Base-by-base conservation (phyloP, 2,797 vertebrate species). In the Pogonophryne albipinna region DNA sequence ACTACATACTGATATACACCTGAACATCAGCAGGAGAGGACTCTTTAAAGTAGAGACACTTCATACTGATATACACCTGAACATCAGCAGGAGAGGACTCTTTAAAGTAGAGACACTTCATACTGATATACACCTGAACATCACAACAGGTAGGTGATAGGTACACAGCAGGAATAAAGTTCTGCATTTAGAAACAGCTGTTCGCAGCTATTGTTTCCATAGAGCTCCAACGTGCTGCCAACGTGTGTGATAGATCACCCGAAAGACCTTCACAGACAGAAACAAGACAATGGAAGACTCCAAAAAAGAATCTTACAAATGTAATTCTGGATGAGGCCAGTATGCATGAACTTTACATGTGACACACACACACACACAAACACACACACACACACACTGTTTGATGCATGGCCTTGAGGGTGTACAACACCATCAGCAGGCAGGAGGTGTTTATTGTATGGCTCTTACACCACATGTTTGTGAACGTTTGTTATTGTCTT, bases 101-200 rank as follows among this genome's bases (percentile, higher is more conserved):
- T 23, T 23, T 27, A 23, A 23, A 23, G 23, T 23, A 23, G 23
- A 23, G 23, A 23, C 23, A 4, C 23, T 23, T 2, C 23, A 23
- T 23, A 3, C 23, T 23, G 23, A 23, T 3, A 23, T 23, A 27
- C 27, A 27, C 27, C 4, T 3, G 23, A 27, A 27, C 27, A 27
- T 5, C 4, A 0, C 0, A 27, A 27, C 23, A 38, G 34, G 34
- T 38, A 9, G 34, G 34, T 38, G 7, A 38, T 7, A 31, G 80
- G 77, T 76, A 74, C 66, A 65, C 27, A 42, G 47, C 65, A 67
- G 71, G 59, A 77, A 64, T 51, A 41, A 69, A 51, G 68, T 82
- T 50, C 79, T 80, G 59, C 68, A 78, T 88, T 87, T 87, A 85
- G 83, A 90, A 77, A 76, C 70, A 91, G 86, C 88, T 90, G 85